A percentile compares a stretch with the other conserved stretches of the same genome.
phyloP scores from a whole-genome alignment of 2,888 invertebrate genomes.

The Ernsta delagoae region DNA sequence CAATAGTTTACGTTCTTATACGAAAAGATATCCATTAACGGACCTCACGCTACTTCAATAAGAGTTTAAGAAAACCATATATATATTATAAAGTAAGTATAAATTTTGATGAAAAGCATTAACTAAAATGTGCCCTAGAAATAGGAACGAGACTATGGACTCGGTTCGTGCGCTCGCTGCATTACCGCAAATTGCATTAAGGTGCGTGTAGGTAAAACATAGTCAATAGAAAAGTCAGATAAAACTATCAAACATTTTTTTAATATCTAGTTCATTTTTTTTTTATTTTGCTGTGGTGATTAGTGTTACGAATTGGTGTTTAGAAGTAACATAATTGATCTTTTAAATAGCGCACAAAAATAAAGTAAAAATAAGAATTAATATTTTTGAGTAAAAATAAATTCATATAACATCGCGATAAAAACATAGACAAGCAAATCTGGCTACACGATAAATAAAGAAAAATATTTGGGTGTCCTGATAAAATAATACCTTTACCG shows the following conservation, averaged over 20 bases:
- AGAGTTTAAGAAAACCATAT: not conserved
- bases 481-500: slow-evolving; percentile 36
- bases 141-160: slow-evolving; percentile 10
- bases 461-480: slow-evolving; percentile 34
- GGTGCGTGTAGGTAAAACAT: slow-evolving; percentile 60
- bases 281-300: no score
- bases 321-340: no score
- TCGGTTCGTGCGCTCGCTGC: slow-evolving; percentile 51
- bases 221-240: slow-evolving; percentile 54
- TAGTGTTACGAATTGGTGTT: no score
- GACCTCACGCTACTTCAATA: no score
- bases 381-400: not conserved
- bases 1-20: no score
- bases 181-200: slow-evolving; percentile 81
- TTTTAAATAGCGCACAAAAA: no score
- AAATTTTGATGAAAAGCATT: not conserved
- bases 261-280: not conserved
- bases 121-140: slow-evolving; percentile 12
- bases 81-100: not conserved
- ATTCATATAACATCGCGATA: slow-evolving; percentile 9
- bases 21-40: no score
- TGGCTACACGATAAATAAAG: slow-evolving; percentile 32
- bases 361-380: not conserved
- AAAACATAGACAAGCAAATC: slow-evolving; percentile 28
- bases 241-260: slow-evolving; percentile 1